Base-by-base conservation (phyloP, 2,113 vertebrate species). In the Psophia crepitans region DNA sequence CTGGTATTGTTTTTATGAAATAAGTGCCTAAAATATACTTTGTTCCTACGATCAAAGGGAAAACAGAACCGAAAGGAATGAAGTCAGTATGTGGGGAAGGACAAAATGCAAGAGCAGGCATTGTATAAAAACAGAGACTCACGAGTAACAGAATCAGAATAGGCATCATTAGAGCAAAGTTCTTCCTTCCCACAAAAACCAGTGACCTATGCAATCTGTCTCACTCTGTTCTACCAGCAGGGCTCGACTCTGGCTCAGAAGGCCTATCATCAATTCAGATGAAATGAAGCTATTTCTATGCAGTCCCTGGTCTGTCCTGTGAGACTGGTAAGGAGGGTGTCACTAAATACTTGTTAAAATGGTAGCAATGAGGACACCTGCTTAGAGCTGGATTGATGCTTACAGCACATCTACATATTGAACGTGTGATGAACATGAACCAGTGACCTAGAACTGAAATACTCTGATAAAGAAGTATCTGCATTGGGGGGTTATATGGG, bases 101-200 rank as follows among this genome's bases (percentile, higher is more conserved):
- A 90, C 12, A 53, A 81, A 75, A 79, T 43, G 20, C 10, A 60
- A 30, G 39, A 46, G 6, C 14, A 84, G 12, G 3, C 71, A 60
- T 23, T 32, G 2, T 44, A 24, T 44, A 56, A 84, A 84, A 84
- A 18, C 5, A 35, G 8, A 18, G 53, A 37, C 33, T 71, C 33
- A 64, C 26, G 64, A 63, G 5, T 8, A 58, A 30, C 10, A 83
- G 46, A 63, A 37, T 71, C 53, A 68, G 33, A 82, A 56, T 5
- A 63, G 14, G 13, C 30, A 37, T n/a, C 13, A 44, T 58, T 49
- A 68, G 3, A 66, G 8, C 4, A 15, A 83, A 61, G 8, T 22
- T 43, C 48, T 11, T 78, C 78, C 58, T 24, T 64, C 44, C 26
- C 21, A 39, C 0, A 0, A 80, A 39, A 30, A 19, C 5, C 18